Conservation (phyloP, 1,140 invertebrate genomes). For the Orchestia grillus region DNA sequence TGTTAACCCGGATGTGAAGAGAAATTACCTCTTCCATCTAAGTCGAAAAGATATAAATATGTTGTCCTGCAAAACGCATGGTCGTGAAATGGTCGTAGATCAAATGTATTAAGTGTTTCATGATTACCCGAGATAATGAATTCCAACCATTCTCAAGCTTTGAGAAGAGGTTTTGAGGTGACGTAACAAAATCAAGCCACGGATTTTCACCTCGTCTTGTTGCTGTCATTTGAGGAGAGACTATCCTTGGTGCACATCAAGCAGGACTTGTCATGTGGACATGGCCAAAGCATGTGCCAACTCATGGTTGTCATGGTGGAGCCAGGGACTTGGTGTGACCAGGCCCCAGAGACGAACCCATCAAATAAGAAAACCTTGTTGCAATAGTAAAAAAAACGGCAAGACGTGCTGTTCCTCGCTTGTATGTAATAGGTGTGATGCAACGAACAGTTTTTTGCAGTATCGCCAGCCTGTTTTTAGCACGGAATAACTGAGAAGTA, state of each 20-base stretch:
- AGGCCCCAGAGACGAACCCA: neutral
- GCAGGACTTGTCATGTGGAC: conserved; percentile 25
- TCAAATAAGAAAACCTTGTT: conserved; percentile 2
- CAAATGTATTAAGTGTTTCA: neutral
- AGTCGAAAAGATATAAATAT: no score
- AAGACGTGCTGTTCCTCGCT: neutral
- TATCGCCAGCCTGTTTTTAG: neutral
- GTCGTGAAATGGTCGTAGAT: neutral
- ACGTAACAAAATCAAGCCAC: neutral
- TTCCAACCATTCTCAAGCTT: neutral
- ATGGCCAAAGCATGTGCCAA: conserved; percentile 38
- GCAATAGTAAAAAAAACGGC: neutral
- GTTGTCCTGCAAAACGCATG: neutral
- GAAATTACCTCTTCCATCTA: no score
- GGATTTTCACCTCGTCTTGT: neutral
- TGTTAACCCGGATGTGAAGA: no score
- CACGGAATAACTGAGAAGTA: neutral
- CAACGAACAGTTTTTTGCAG: neutral
- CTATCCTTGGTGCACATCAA: conserved; percentile 16
- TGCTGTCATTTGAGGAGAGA: conserved; percentile 30
- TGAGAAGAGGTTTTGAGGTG: neutral
- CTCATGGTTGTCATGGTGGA: conserved; percentile 43
- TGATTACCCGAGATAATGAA: neutral
- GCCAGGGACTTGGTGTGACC: conserved; percentile 4
- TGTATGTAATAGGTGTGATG: neutral